Evolutionary conservation across 2,888 invertebrate species (phyloP).

Genomic region (Chrysolina oricalcia): DNA sequence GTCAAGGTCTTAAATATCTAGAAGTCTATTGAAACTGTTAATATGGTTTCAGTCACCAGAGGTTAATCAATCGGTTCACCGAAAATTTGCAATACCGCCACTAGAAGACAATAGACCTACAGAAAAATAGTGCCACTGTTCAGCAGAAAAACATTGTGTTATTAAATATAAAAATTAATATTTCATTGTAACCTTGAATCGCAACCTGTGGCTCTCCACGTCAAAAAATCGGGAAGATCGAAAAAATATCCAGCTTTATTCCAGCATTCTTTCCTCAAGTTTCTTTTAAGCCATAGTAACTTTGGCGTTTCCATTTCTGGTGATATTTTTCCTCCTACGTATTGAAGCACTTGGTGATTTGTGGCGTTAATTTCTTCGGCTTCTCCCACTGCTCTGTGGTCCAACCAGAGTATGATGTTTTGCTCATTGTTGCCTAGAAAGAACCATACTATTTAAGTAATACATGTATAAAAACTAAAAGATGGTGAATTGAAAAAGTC

Average conservation of each 20-base stretch:
- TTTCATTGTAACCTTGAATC: constrained; percentile 75
- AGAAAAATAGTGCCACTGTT: too few relatives aligned
- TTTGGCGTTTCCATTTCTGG: constrained; percentile 98
- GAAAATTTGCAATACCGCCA: too few relatives aligned
- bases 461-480: too few relatives aligned
- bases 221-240: constrained; percentile 94
- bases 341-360: constrained; percentile 84
- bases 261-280: constrained; percentile 80
- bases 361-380: constrained; percentile 86
- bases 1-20: too few relatives aligned
- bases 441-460: too few relatives aligned
- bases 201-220: constrained; percentile 91
- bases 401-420: constrained; percentile 94
- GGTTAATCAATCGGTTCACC: too few relatives aligned
- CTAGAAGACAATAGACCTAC: too few relatives aligned
- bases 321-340: constrained; percentile 93
- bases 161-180: not conserved
- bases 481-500: too few relatives aligned
- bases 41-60: too few relatives aligned
- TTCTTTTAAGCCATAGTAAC: constrained; percentile 91
- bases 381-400: constrained; percentile 88
- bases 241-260: constrained; percentile 83
- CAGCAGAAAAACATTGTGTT: too few relatives aligned
- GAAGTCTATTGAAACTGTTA: too few relatives aligned
- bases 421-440: constrained; percentile 78